These are phyloP conservation scores for Dendrolimus punctatus DNA, from an alignment of 1,140 invertebrate species.

Conservation along the genomic window DNA sequence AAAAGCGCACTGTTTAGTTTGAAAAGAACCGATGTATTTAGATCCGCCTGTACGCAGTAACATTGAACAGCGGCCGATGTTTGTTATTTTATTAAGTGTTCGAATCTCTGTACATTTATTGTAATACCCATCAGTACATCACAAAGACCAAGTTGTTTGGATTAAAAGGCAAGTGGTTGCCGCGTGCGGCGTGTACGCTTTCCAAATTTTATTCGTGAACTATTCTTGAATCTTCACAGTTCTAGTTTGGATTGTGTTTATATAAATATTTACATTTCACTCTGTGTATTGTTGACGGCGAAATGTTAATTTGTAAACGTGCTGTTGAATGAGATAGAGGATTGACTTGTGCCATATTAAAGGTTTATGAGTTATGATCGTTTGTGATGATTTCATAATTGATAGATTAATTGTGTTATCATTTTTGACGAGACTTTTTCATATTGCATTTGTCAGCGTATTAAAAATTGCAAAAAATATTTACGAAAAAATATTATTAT, in stretches of 20 bases:
- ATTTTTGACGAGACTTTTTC: no score
- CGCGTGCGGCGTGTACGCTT: conserved; percentile 29
- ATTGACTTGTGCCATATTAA: conserved; percentile 28
- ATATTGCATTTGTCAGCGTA: no score
- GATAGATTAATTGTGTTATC: no score
- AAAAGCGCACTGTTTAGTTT: conserved; percentile 53
- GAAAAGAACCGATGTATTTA: conserved; percentile 40
- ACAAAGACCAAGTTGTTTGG: conserved; percentile 52
- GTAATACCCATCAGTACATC: conserved; percentile 50
- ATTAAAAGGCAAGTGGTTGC: conserved; percentile 12
- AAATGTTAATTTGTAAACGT: conserved; percentile 54
- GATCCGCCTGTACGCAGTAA: conserved; percentile 34
- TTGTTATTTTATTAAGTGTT: conserved; percentile 64
- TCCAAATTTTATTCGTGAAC: conserved; percentile 31
- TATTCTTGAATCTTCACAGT: conserved; percentile 29
- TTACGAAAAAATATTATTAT: no score
- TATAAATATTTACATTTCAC: conserved; percentile 56
- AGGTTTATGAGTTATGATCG: not conserved
- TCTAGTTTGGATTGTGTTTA: conserved; percentile 36
- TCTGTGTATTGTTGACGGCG: conserved; percentile 46
- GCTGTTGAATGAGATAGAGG: conserved; percentile 22
- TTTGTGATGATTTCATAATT: not conserved
- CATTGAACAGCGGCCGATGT: conserved; percentile 51
- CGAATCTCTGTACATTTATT: conserved; percentile 57
- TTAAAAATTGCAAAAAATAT: no score